Base-by-base conservation (phyloP, 2,888 invertebrate species). In the Coenonympha arcania region DNA sequence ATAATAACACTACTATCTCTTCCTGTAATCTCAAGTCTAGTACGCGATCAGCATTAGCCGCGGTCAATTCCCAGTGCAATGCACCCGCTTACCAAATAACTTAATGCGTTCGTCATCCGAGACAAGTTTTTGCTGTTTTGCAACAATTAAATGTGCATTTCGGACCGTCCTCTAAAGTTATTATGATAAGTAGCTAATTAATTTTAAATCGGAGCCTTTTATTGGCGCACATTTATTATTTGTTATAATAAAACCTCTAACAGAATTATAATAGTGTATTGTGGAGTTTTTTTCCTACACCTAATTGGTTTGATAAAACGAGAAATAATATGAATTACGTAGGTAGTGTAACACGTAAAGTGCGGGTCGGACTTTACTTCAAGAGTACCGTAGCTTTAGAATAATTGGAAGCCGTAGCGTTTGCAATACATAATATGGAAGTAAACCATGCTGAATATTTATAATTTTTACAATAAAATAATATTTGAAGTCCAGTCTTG, bases 71-170 rank as follows among this genome's bases (percentile, higher is more conserved):
- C 71, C 73, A 73, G 79, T 70, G 64, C 80, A 66, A 76, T 81
- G 82, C 81, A 78, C 82, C 76, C 76, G 43, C 73, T 77, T 76
- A 79, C 79, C 73, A 80, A 79, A 82, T 78, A 80, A 74, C 72
- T 68, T 71, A 73, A 75, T 69, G 69, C 68, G 68, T 71, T 73
- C 73, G 73, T 75, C 76, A 77, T 75, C 68, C 65, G 64, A 66
- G 57, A 66, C 68, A 43, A 56, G 65, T 73, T 78, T 77, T 81
- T 79, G 65, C 68, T 52, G 65, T 76, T 76, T 79, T 73, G 68
- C 64, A 68, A 77, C 74, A 76, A 76, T 78, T 73, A 78, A 76
- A 76, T 70, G 65, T 64, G 67, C 69, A 73, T 75, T 73, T 74
- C 69, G 69, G 66, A 65, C 55, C 62, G 68, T 64, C 65, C 66